These are phyloP conservation scores for Lasioglossum zephyrum DNA, from an alignment of 2,888 invertebrate species.

Conservation along the genomic window DNA sequence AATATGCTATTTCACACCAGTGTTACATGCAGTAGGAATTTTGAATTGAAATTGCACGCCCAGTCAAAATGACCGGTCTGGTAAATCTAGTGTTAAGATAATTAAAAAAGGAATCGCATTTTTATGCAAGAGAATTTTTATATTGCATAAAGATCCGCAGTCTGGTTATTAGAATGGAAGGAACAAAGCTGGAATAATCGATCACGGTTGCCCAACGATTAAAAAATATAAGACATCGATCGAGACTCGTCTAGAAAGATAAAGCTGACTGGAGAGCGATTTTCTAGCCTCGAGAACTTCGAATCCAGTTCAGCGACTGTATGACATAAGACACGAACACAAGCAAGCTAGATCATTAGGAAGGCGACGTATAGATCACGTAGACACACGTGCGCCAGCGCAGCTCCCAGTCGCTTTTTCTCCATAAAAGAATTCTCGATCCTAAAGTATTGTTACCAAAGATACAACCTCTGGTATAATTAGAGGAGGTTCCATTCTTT, in stretches of 20 bases:
- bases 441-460: conserved; percentile 38
- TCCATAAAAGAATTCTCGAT: conserved; percentile 66
- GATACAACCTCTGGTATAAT: not conserved
- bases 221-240: not conserved
- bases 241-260: conserved; percentile 1
- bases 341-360: conserved; percentile 12
- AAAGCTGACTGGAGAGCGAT: conserved; percentile 1
- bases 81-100: no score
- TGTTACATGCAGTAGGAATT: no score
- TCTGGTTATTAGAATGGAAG: no score
- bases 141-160: no score
- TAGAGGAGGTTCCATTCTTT: not conserved
- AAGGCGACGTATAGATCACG: not conserved
- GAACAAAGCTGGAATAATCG: not conserved
- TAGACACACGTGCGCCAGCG: not conserved
- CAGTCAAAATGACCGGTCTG: no score
- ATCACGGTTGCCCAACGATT: not conserved
- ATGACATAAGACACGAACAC: conserved; percentile 51
- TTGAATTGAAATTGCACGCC: no score
- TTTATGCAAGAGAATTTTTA: no score
- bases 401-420: conserved; percentile 48
- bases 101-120: no score
- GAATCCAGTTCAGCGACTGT: conserved; percentile 37
- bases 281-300: conserved; percentile 21
- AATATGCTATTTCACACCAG: no score